A percentile compares a stretch with the other conserved stretches of the same genome.
Evolutionary conservation across 1,140 invertebrate species (phyloP).

Genomic region (Temnothorax nylanderi): DNA sequence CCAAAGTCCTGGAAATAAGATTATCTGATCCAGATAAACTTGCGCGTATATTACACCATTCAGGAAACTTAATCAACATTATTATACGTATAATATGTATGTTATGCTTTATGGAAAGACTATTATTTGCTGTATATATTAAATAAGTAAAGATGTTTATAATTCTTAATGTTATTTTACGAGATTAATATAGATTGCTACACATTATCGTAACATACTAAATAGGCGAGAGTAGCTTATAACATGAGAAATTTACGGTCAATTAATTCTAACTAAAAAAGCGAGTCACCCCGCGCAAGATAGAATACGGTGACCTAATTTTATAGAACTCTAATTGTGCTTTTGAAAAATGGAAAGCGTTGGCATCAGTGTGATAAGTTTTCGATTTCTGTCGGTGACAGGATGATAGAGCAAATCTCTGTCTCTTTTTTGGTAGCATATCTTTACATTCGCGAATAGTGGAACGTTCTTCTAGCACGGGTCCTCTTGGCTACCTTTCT

Average conservation of each 20-base stretch:
- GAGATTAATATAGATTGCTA: background rate
- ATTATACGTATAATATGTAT: background rate
- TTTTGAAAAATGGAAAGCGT: constrained; percentile 38
- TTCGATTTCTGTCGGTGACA: constrained; percentile 64
- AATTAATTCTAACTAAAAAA: background rate
- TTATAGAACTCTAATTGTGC: constrained; percentile 22
- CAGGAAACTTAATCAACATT: background rate
- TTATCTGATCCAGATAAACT: constrained; percentile 67
- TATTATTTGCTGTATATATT: background rate
- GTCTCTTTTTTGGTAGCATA: constrained; percentile 57
- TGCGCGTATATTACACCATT: background rate
- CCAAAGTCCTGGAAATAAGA: background rate
- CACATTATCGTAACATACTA: background rate
- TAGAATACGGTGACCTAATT: constrained; percentile 39
- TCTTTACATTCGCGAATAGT: constrained; percentile 25
- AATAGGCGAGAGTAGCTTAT: background rate
- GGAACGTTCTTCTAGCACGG: constrained; percentile 41
- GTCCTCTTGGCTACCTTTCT: background rate
- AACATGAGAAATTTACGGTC: background rate
- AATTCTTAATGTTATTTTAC: background rate
- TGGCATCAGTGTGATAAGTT: constrained; percentile 35
- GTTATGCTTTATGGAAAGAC: background rate
- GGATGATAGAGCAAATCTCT: constrained; percentile 19
- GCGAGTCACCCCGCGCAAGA: background rate
- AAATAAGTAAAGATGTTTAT: background rate